Conservation (phyloP, 2,113 vertebrate genomes). For the Pteronura brasiliensis region DNA sequence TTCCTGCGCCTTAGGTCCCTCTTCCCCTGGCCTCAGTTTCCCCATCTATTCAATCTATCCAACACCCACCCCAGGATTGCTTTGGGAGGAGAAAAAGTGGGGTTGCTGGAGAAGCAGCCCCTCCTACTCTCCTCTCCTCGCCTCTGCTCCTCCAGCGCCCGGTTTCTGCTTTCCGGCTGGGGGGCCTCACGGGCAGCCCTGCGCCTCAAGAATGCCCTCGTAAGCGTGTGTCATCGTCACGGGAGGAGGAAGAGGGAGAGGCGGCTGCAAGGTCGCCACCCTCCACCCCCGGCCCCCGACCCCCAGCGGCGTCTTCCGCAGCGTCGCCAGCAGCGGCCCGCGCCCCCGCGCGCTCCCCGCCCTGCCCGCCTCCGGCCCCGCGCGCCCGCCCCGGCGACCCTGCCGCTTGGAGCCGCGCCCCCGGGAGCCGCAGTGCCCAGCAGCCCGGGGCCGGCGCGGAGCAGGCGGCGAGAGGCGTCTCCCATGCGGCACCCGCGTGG, state of each 20-base stretch:
- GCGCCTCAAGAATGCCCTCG: not conserved
- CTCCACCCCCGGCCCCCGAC: not conserved
- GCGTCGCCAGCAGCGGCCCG: not conserved
- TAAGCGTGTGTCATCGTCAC: not conserved
- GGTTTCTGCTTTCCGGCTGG: not conserved
- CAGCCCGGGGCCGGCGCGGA: fast-evolving
- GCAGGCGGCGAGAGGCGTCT: not conserved
- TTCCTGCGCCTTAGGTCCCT: not conserved
- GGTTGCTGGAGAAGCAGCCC: not conserved
- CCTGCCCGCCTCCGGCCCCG: not conserved
- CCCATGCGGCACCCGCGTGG: not conserved
- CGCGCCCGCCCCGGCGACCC: not conserved
- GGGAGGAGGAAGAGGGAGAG: not conserved
- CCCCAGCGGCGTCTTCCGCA: not conserved
- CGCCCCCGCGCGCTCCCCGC: not conserved
- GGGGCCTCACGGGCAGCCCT: not conserved
- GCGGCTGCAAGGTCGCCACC: slow-evolving; percentile 6
- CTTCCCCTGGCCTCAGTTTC: not conserved
- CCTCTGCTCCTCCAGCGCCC: not conserved
- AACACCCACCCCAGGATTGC: not conserved
- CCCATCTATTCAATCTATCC: not conserved
- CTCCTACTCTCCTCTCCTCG: not conserved
- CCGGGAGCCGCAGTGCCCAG: not conserved
- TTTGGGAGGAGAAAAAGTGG: not conserved
- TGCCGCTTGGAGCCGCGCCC: not conserved